Evolutionary conservation across 1,140 invertebrate genomes (phyloP).

Genomic region (Trinorchestia longiramus): DNA sequence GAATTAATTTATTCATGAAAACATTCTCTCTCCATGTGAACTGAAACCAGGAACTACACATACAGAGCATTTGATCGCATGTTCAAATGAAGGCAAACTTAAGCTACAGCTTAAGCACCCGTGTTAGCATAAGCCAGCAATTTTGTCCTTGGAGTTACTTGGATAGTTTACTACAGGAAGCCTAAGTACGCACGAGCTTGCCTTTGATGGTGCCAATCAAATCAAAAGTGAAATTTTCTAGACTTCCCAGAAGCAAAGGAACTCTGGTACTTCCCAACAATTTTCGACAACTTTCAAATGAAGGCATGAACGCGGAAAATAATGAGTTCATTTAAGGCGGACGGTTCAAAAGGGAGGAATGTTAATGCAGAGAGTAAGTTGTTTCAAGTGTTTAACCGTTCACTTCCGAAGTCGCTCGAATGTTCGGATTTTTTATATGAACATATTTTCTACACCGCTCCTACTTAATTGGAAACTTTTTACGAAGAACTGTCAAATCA

Average conservation of each 20-base stretch:
- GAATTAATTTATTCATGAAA: not conserved
- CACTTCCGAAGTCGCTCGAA: not conserved
- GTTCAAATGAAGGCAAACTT: not conserved
- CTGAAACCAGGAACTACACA: not conserved
- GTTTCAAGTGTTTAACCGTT: not conserved
- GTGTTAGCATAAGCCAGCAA: not conserved
- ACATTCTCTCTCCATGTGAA: not conserved
- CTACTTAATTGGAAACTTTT: not conserved
- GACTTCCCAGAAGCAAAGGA: not conserved
- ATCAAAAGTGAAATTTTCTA: slow-evolving; percentile 44
- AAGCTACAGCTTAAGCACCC: not conserved
- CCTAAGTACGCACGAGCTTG: not conserved
- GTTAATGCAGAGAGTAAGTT: not conserved
- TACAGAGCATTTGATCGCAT: not conserved
- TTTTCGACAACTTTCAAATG: not conserved
- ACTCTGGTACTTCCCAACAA: not conserved
- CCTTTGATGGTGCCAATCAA: slow-evolving; percentile 46
- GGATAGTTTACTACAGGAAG: slow-evolving; percentile 2
- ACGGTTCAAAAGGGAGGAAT: not conserved
- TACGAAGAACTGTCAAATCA: not conserved
- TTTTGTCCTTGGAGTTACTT: slow-evolving; percentile 15
- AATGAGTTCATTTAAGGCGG: not conserved
- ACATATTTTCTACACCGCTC: not conserved
- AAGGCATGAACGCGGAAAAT: not conserved
- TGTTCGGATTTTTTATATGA: not conserved